Evolutionary conservation across 2,797 vertebrate genomes (phyloP).

Genomic region (Sebastes nivosus): DNA sequence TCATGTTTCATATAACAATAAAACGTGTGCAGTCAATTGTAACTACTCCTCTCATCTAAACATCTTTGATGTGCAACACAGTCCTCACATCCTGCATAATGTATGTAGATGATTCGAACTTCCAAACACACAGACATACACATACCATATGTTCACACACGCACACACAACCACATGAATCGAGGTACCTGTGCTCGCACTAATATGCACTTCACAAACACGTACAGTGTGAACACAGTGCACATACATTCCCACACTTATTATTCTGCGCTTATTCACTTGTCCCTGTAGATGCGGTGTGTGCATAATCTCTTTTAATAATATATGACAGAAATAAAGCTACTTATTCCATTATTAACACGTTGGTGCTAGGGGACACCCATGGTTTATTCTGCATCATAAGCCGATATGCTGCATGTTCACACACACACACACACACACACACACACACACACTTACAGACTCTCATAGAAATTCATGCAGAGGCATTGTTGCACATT

Average conservation of each 20-base stretch:
- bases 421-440: not conserved
- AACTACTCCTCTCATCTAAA: slow-evolving; percentile 20
- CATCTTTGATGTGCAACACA: slow-evolving; percentile 37
- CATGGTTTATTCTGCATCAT: slow-evolving; percentile 37
- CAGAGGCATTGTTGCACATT: slow-evolving; percentile 5
- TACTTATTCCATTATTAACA: slow-evolving; percentile 72
- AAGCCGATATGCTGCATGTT: slow-evolving; percentile 16
- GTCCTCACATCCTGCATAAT: slow-evolving; percentile 15
- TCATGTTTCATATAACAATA: slow-evolving; percentile 1
- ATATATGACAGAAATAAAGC: slow-evolving; percentile 67
- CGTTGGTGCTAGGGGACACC: slow-evolving; percentile 49
- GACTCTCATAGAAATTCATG: not conserved
- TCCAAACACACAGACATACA: not conserved
- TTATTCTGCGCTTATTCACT: slow-evolving; percentile 30
- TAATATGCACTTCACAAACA: not conserved
- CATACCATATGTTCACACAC: not conserved
- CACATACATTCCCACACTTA: not conserved
- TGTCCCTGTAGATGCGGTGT: slow-evolving; percentile 39
- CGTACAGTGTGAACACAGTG: not conserved
- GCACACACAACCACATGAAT: not conserved
- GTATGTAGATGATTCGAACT: not conserved
- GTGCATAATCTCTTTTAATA: slow-evolving; percentile 70
- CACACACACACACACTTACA: not conserved
- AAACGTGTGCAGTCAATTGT: slow-evolving; percentile 1
- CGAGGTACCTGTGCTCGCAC: not conserved